phyloP scores from a whole-genome alignment of 1,140 invertebrate species.

The Stegodyphus dumicola region DNA sequence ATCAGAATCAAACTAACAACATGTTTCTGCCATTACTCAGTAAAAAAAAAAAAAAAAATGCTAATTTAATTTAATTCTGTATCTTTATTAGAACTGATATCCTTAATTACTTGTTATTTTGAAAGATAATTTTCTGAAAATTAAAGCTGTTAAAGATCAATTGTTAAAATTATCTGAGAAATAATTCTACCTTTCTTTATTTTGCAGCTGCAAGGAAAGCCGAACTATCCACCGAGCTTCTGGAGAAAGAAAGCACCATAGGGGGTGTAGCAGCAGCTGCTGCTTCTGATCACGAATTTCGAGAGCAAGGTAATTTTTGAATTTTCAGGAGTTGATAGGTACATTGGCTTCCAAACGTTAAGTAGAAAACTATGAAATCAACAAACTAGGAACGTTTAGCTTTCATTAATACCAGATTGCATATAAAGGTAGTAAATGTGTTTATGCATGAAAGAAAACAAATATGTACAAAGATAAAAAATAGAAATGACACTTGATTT shows the following conservation, averaged over 20 bases:
- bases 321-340: neutral
- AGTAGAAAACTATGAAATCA: neutral
- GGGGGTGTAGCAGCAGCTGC: slow-evolving; percentile 43
- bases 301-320: slow-evolving; percentile 14
- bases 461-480: no score
- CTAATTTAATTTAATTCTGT: no score
- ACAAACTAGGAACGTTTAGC: neutral
- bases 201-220: slow-evolving; percentile 45
- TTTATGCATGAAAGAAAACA: no score
- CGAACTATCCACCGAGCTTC: slow-evolving; percentile 52
- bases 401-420: neutral
- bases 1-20: no score
- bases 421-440: no score
- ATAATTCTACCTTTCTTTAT: neutral
- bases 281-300: slow-evolving; percentile 44
- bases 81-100: no score
- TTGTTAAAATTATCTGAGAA: neutral
- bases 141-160: no score
- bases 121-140: no score
- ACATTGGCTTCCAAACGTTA: neutral
- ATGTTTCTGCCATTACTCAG: no score
- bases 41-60: no score
- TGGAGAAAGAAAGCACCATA: slow-evolving; percentile 48
- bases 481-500: no score
- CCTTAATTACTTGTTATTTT: no score